phyloP scores from a whole-genome alignment of 2,113 vertebrate species.

The Isichthys henryi region DNA sequence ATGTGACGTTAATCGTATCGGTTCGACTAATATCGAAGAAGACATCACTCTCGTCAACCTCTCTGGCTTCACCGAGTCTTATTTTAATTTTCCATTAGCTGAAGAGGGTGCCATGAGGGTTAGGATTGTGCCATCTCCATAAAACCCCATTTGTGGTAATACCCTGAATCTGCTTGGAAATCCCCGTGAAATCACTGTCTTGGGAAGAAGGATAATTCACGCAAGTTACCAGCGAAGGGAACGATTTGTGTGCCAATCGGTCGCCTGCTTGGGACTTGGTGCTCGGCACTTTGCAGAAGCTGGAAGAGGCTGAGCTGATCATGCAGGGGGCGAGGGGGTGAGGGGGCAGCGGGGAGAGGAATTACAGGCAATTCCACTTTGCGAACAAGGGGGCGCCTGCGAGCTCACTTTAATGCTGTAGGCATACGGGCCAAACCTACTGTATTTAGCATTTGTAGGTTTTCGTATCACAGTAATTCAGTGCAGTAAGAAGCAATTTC shows the following conservation, averaged over 20 bases:
- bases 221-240: neutral
- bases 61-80: constrained; percentile 24
- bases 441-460: neutral
- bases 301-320: too few species aligned
- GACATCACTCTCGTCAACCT: constrained; percentile 20
- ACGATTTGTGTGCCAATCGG: neutral
- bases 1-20: constrained; percentile 6
- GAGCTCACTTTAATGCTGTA: neutral
- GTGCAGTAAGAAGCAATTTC: neutral
- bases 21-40: constrained; percentile 12
- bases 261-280: neutral
- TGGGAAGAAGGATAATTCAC: constrained; percentile 16
- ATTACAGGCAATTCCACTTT: neutral
- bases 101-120: constrained; percentile 7
- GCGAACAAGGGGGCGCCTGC: neutral
- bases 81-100: constrained; percentile 31
- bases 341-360: neutral
- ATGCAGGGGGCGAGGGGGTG: too few species aligned
- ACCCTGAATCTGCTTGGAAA: constrained; percentile 18
- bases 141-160: constrained; percentile 11
- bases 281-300: neutral
- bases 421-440: neutral
- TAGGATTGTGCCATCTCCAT: neutral
- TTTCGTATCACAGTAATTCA: neutral
- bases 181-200: constrained; percentile 17